Conservation (phyloP, 2,888 invertebrate genomes). For the Patella ulyssiponensis region DNA sequence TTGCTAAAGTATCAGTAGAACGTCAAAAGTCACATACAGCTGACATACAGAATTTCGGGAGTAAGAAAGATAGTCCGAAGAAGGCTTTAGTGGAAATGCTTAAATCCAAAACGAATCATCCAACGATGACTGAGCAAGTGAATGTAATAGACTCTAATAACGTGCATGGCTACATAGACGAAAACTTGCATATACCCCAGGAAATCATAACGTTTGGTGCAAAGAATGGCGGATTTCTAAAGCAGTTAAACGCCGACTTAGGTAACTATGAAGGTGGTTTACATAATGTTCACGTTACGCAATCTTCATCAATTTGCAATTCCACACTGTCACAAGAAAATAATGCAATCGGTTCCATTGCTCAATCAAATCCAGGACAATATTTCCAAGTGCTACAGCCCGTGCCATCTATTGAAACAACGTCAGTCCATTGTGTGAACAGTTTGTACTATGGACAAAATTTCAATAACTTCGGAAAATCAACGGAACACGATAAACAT, state of each 20-base stretch:
- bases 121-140: not conserved
- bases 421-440: constrained; percentile 23
- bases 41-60: not conserved
- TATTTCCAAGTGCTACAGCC: constrained; percentile 42
- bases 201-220: not conserved
- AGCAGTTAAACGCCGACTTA: not conserved
- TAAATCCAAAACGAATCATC: not conserved
- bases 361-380: constrained; percentile 96
- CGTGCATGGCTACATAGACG: not conserved
- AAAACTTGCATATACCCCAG: not conserved
- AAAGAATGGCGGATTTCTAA: not conserved
- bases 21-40: too few species aligned
- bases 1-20: too few species aligned
- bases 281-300: not conserved
- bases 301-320: not conserved
- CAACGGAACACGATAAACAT: constrained; percentile 25
- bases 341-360: constrained; percentile 74
- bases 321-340: not conserved
- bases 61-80: not conserved
- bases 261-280: not conserved
- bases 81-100: constrained; percentile 6
- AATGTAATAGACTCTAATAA: not conserved
- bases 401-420: constrained; percentile 28
- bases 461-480: not conserved
- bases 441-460: constrained; percentile 18